Conservation (phyloP, 2,797 vertebrate species). For the Enteromius trimaculatus region DNA sequence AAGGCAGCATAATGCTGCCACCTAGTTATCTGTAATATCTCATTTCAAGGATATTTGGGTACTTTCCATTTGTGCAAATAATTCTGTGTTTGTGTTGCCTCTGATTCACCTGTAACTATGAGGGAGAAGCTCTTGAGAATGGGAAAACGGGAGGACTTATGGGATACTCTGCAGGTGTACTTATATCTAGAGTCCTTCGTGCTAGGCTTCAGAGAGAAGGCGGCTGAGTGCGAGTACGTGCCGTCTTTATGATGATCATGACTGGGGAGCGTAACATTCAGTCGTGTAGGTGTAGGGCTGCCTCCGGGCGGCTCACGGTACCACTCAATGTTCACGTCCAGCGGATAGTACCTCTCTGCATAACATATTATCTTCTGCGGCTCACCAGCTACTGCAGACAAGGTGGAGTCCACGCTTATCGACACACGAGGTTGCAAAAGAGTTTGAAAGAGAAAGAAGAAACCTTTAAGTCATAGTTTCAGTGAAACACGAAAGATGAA, state of each 20-base stretch:
- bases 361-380: slow-evolving; percentile 76
- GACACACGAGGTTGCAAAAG: too few species aligned
- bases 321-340: slow-evolving; percentile 78
- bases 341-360: slow-evolving; percentile 75
- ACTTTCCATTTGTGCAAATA: too few species aligned
- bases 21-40: too few species aligned
- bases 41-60: too few species aligned
- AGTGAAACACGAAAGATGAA: too few species aligned
- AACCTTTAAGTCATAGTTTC: too few species aligned
- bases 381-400: slow-evolving; percentile 66
- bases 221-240: slow-evolving; percentile 76
- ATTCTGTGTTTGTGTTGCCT: background rate
- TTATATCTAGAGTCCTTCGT: slow-evolving; percentile 63
- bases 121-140: slow-evolving; percentile 76
- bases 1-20: slow-evolving; percentile 11
- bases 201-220: slow-evolving; percentile 73
- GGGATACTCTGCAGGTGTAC: slow-evolving; percentile 78
- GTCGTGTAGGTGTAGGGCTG: slow-evolving; percentile 60
- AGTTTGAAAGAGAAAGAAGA: background rate
- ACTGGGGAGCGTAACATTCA: slow-evolving; percentile 74
- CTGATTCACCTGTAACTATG: slow-evolving; percentile 66
- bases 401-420: slow-evolving; percentile 61
- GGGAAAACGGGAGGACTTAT: slow-evolving; percentile 71
- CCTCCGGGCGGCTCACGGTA: slow-evolving; percentile 57
- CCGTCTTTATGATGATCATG: slow-evolving; percentile 73